These are phyloP conservation scores for Tetrao urogallus DNA, from an alignment of 2,113 vertebrate species.

Conservation along the genomic window DNA sequence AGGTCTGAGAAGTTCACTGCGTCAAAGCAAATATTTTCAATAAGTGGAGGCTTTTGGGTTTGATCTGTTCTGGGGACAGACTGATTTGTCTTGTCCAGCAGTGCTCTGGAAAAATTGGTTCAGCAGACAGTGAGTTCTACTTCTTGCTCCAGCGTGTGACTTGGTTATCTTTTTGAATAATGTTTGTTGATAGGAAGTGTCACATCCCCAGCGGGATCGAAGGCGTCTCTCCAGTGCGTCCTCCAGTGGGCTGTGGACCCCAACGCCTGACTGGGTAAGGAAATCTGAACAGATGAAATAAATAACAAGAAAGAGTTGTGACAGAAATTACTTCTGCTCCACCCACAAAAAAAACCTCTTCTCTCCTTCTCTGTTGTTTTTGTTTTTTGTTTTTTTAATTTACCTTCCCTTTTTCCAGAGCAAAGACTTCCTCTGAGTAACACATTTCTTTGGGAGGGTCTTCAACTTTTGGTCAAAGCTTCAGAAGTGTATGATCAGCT, in stretches of 20 bases:
- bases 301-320: neutral
- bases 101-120: neutral
- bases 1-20: neutral
- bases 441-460: neutral
- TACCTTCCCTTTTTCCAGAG: neutral
- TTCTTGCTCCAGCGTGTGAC: neutral
- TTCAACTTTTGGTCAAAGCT: neutral
- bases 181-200: conserved; percentile 81
- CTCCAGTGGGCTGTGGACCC: conserved; percentile 85
- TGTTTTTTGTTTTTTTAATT: neutral
- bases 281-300: neutral
- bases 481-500: neutral
- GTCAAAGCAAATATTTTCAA: neutral
- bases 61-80: neutral
- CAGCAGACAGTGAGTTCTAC: neutral
- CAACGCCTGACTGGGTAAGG: conserved; percentile 94
- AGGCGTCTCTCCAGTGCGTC: conserved; percentile 86
- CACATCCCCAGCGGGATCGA: conserved; percentile 83
- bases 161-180: neutral
- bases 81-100: neutral
- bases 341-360: neutral
- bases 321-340: neutral
- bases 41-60: neutral
- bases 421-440: neutral
- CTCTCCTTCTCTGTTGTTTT: neutral